phyloP scores from a whole-genome alignment of 2,113 vertebrate species.

The Calidris pugnax region DNA sequence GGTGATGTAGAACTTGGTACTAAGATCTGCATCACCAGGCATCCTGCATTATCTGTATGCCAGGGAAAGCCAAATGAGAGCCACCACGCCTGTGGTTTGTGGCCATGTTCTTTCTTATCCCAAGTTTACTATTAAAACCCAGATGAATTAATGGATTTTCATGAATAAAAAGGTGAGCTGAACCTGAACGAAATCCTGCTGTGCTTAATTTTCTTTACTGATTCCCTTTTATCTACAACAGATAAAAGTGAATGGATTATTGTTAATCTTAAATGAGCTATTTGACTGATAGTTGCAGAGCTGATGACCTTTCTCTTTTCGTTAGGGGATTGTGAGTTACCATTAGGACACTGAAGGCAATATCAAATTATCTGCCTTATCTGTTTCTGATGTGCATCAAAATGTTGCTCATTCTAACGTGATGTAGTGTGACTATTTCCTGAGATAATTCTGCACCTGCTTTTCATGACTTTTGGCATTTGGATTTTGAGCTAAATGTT shows the following conservation, averaged over 20 bases:
- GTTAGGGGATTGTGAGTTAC: background rate
- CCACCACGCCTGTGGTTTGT: background rate
- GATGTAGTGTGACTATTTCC: background rate
- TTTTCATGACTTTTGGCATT: background rate
- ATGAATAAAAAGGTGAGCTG: background rate
- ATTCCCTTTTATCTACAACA: background rate
- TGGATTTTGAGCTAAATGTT: background rate
- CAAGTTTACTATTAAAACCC: background rate
- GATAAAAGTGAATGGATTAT: background rate
- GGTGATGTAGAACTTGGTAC: background rate
- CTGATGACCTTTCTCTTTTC: background rate
- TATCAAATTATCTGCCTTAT: background rate
- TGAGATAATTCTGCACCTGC: background rate
- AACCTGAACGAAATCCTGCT: background rate
- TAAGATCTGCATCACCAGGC: background rate
- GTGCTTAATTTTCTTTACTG: background rate
- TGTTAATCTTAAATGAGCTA: constrained; percentile 9
- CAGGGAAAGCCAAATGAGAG: background rate
- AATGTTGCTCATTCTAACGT: background rate
- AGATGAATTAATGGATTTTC: background rate
- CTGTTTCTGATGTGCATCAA: background rate
- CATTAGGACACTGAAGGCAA: background rate
- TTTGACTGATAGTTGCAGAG: background rate
- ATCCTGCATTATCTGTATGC: fast-evolving
- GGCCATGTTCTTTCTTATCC: background rate